Conservation (phyloP, 2,888 invertebrate species). For the Bellardia bayeri region DNA sequence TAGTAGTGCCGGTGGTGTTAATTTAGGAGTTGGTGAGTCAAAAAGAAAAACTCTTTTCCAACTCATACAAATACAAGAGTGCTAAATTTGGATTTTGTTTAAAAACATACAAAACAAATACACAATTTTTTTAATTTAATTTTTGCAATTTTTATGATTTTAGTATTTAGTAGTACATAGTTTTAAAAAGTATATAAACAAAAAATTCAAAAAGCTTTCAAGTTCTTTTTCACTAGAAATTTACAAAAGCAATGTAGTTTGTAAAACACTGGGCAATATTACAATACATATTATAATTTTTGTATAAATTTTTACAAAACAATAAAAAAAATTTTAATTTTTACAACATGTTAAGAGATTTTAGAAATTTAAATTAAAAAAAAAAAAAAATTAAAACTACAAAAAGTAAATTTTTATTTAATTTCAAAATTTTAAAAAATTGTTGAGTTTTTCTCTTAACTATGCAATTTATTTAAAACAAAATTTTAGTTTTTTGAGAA, state of each 20-base stretch:
- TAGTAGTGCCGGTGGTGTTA: conserved; percentile 83
- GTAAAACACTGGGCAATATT: conserved; percentile 59
- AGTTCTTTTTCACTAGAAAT: conserved; percentile 26
- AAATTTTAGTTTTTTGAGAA: background rate
- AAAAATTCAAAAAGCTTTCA: conserved; percentile 37
- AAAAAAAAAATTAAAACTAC: background rate
- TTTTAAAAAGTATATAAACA: background rate
- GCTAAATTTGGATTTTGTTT: conserved; percentile 46
- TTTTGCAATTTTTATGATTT: conserved; percentile 50
- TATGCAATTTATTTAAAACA: background rate
- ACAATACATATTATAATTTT: conserved; percentile 24
- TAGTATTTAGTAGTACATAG: conserved; percentile 51
- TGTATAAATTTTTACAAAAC: conserved; percentile 57
- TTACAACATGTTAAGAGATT: conserved; percentile 12
- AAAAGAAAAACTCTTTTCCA: conserved; percentile 59
- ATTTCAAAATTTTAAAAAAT: background rate
- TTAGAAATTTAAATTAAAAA: conserved; percentile 47
- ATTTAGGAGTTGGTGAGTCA: conserved; percentile 70
- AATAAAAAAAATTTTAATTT: background rate
- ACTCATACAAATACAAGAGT: conserved; percentile 65
- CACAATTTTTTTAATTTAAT: conserved; percentile 32
- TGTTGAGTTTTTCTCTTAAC: background rate
- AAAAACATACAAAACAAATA: conserved; percentile 1
- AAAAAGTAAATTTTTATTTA: background rate
- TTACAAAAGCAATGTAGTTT: conserved; percentile 40